Base-by-base conservation (phyloP, 2,113 vertebrate species). In the Pelmatolapia mariae region DNA sequence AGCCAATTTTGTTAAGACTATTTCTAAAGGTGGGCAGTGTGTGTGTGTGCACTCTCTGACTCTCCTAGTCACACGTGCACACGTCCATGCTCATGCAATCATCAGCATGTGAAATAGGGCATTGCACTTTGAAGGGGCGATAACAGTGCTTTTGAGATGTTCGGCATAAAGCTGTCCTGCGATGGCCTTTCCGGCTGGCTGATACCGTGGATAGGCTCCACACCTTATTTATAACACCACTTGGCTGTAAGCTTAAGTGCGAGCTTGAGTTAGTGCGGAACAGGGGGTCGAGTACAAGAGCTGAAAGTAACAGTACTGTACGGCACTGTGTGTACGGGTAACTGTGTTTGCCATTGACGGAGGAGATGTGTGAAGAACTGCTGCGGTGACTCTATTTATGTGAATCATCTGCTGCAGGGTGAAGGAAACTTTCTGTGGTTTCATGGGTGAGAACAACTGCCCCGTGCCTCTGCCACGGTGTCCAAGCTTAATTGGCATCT, bases 401-500 rank as follows among this genome's bases (percentile, higher is more conserved):
- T 84, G 83, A 66, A 54, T 80, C 36, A 50, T 80, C 29, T 50
- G 22, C 63, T 71, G 26, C 5, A 12, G 40, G 36, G 26, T 19
- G 71, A 31, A 50, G 45, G 10, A 50, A 50, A 50, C 71, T 31
- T n/a, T 78, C 45, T 50, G 10, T 31, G 45, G 26, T 78, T 78
- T 50, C 71, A 5, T 29, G 45, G 71, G 24, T 19, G 16, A 84
- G 54, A 91, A 59, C 66, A 66, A 66, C 71, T 36, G 31, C 10
- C 66, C 33, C 3, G 24, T 88, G 36, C 73, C 19, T 83, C 24
- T 52, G 56, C 56, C 52, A 40, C 85, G 45, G n/a, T 57, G 10
- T 82, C 63, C 50, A 47, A 76, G 45, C 45, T 50, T 78, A 92
- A 92, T 89, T 93, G 88, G 87, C 66, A 79, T 71, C 68, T 88